Base-by-base conservation (phyloP, 2,113 vertebrate genomes). In the Mirza zaza region DNA sequence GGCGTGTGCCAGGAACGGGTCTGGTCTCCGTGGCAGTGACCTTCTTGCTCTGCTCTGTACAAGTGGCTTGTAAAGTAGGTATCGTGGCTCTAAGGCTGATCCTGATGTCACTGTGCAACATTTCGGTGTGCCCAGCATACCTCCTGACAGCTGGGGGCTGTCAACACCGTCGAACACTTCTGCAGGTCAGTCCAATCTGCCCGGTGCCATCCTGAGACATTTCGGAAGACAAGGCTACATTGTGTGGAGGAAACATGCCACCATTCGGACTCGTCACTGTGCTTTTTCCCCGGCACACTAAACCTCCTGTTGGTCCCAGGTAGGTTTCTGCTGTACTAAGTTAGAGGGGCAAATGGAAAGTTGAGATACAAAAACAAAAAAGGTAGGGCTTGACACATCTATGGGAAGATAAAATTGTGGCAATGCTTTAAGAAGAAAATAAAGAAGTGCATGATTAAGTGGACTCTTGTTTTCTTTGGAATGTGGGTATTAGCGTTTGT, bases 391-490 rank as follows among this genome's bases (percentile, higher is more conserved):
- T 6, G 55, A 52, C 15, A 55, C 32, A 6, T 39, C 14, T 77
- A 45, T 48, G 68, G 84, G 90, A 34, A 96, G 65, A 83, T 79
- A 79, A 63, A 65, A 10, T 5, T 3, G 80, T 79, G 87, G 80
- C 92, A 1, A 2, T 3, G 55, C 80, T 32, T 50, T 14, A 59
- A 36, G 67, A 52, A 77, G 50, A 25, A 67, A 17, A 48, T n/a
- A 42, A 25, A 25, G 55, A 4, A 13, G 17, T 0, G 25, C 27
- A 7, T 1, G 52, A 45, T 32, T 36, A n/a, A 21, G 7, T 5
- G 55, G 79, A 34, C 87, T 73, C 67, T 5, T 95, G 95, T 77
- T 80, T 82, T 75, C 77, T 94, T 36, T 83, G 92, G 92, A 88
- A 89, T 29, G 96, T 0, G 34, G 65, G 32, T 10, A 45, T 82